These are phyloP conservation scores for Megamerina dolium DNA, from an alignment of 2,888 invertebrate species.

Conservation along the genomic window DNA sequence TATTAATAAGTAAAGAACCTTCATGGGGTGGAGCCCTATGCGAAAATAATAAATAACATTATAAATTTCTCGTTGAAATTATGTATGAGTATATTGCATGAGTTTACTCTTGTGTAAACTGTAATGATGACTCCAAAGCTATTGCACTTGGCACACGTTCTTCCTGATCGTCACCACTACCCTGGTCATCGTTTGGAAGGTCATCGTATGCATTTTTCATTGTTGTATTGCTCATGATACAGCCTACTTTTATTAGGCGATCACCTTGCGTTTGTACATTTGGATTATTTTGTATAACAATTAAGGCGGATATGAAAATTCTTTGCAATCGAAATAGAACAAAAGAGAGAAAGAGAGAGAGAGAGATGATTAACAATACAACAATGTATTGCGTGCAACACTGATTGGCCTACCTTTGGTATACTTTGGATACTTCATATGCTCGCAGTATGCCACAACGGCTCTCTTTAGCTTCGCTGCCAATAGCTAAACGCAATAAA, in stretches of 20 bases:
- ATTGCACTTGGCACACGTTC: conserved; percentile 50
- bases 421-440: conserved; percentile 43
- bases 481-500: conserved; percentile 41
- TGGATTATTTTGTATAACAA: conserved; percentile 77
- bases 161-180: conserved; percentile 4
- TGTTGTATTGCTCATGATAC: conserved; percentile 57
- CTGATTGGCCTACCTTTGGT: conserved; percentile 32
- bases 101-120: conserved; percentile 53
- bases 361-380: neutral
- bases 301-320: conserved; percentile 67
- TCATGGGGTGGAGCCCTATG: conserved; percentile 45
- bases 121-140: conserved; percentile 55
- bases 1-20: conserved; percentile 47
- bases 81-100: neutral
- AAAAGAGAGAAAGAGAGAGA: neutral
- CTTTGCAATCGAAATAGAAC: too few relatives aligned
- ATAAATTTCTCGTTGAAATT: neutral
- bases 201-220: conserved; percentile 19
- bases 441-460: conserved; percentile 47
- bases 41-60: neutral
- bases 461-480: conserved; percentile 44
- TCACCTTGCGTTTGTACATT: conserved; percentile 81
- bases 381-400: neutral
- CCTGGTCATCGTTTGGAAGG: conserved; percentile 10
- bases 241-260: conserved; percentile 72